phyloP scores from a whole-genome alignment of 2,113 vertebrate genomes.

The Enhydra lutris region DNA sequence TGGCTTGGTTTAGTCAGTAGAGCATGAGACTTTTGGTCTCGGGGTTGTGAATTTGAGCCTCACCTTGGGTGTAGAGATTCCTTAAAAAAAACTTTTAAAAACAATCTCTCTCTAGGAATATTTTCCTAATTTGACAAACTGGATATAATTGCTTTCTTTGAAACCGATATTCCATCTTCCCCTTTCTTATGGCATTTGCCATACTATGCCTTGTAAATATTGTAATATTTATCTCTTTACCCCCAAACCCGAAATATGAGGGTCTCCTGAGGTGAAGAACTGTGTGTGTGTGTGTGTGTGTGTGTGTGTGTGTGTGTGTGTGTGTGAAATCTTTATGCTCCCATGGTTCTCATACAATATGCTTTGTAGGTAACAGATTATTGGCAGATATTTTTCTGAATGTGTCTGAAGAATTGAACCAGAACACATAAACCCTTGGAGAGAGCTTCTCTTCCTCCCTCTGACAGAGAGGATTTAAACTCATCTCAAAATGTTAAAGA shows the following conservation, averaged over 20 bases:
- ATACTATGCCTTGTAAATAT: background rate
- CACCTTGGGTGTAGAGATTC: no score
- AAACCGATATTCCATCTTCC: background rate
- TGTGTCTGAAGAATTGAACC: background rate
- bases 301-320: background rate
- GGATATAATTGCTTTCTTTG: background rate
- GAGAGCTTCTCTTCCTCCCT: background rate
- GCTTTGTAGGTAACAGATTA: background rate
- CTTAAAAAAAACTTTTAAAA: background rate
- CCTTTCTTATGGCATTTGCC: background rate
- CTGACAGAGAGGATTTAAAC: background rate
- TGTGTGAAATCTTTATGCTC: background rate
- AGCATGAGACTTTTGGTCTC: no score
- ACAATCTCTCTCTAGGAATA: background rate
- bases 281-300: no score
- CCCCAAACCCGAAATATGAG: background rate
- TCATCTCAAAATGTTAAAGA: background rate
- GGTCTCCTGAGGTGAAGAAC: background rate
- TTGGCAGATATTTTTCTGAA: constrained; percentile 28
- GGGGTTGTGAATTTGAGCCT: no score
- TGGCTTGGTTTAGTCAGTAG: background rate
- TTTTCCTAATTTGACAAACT: background rate
- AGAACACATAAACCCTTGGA: background rate
- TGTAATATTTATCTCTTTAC: background rate
- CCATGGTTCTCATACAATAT: background rate